Evolutionary conservation across 2,113 vertebrate genomes (phyloP).

Genomic region (Scolopax mira): DNA sequence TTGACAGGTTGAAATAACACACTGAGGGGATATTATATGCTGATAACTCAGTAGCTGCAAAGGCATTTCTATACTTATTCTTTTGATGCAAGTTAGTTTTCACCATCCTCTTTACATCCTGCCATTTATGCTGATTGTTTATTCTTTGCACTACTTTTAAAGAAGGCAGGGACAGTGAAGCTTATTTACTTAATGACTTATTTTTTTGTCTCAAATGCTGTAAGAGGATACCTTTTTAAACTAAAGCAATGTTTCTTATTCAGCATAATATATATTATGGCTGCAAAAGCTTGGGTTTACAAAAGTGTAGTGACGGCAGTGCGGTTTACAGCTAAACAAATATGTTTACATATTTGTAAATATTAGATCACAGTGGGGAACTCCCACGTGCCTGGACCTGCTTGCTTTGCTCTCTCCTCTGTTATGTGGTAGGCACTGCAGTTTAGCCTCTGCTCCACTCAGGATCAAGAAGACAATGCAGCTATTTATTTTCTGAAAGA

Average conservation of each 20-base stretch:
- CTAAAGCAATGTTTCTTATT: neutral
- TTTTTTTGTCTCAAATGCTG: neutral
- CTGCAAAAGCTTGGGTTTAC: neutral
- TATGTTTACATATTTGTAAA: neutral
- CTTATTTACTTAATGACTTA: neutral
- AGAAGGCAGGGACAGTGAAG: neutral
- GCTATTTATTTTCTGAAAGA: neutral
- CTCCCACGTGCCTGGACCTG: rapidly evolving
- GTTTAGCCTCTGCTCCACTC: neutral
- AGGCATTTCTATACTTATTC: neutral
- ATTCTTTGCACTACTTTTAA: neutral
- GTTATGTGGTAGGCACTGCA: rapidly evolving
- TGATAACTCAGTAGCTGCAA: neutral
- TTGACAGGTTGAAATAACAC: neutral
- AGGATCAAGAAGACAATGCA: neutral
- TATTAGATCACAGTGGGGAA: neutral
- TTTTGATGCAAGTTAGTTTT: neutral
- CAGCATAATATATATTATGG: neutral
- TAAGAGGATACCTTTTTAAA: neutral
- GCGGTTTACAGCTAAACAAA: neutral
- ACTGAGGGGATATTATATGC: neutral
- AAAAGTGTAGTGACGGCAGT: neutral
- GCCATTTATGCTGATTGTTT: neutral
- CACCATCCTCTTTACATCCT: neutral
- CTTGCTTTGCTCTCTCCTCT: neutral